Base-by-base conservation (phyloP, 1,140 invertebrate genomes). In the Drosophila biarmipes region DNA sequence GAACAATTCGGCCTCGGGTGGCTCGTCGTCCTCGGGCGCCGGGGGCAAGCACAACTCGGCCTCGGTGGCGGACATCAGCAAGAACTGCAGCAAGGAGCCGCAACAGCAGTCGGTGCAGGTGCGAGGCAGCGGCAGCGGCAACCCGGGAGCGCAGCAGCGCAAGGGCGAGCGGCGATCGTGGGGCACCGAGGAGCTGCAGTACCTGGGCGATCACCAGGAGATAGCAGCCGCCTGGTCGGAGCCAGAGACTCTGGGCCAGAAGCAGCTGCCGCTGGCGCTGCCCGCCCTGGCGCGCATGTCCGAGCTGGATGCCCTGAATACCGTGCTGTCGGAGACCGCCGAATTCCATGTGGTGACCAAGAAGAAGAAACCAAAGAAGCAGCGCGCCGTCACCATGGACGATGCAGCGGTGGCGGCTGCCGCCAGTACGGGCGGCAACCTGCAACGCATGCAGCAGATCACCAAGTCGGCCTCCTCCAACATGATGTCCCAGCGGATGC, bases 261-360 rank as follows among this genome's bases (percentile, higher is more conserved):
- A 45, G 40, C 21, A 40, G 31, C 15, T 66, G 40, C 40, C 75
- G 0, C 51, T 89, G 0, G 17, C 68, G 24, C 46, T 87, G 55
- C 68, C 74, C 2, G 61, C 63, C 2, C 10, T 84, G 45, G 43
- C 84, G 17, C 71, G 79, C 53, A 84, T 89, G 85, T 90, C 84
- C 15, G 84, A 89, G 38, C 42, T 89, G 64, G 85, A 90, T 14
- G 85, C 85, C 0, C 40, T 89, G 1, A 89, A 89, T 5, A 84
- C 91, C 10, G 74, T 90, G 43, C 67, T 90, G 15, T 73, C 91
- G n/a, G 93, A 93, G 74, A 92, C 92, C 8, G 92, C 92, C 1
- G 95, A 95, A 46, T 95, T 95, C 80, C 93, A 94, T 73, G 94
- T 95, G 29, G 95, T 96, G 14, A 95, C 94, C 2, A 96, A 95